phyloP scores from a whole-genome alignment of 2,113 vertebrate species.

The Lepus europaeus region DNA sequence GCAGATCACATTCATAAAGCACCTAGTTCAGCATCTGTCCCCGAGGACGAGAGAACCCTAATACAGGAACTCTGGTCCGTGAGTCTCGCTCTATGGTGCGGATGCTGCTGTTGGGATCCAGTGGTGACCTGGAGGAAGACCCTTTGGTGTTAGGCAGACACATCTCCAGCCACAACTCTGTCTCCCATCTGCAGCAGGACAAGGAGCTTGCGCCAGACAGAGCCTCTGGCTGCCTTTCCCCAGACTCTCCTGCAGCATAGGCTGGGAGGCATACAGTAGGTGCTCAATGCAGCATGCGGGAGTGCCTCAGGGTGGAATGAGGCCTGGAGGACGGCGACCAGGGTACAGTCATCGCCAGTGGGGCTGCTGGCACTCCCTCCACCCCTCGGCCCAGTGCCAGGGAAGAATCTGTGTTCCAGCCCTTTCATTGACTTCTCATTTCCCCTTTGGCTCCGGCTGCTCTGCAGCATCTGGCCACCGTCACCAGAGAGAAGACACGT shows the following conservation, averaged over 20 bases:
- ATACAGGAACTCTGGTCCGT: fast-evolving
- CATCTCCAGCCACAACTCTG: fast-evolving
- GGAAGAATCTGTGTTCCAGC: background rate
- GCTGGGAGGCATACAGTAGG: background rate
- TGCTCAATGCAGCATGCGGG: background rate
- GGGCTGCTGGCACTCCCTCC: background rate
- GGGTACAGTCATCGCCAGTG: fast-evolving
- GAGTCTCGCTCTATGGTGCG: fast-evolving
- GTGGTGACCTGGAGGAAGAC: fast-evolving
- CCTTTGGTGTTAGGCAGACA: background rate
- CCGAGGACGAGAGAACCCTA: background rate
- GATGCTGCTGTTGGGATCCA: too few species aligned
- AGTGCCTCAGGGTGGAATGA: background rate
- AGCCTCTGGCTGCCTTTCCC: background rate
- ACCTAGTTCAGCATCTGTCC: background rate
- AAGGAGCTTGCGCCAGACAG: fast-evolving
- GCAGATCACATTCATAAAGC: background rate
- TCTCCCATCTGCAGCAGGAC: background rate
- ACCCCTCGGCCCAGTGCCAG: background rate
- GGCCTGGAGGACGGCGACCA: too few species aligned
- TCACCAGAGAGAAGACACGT: background rate
- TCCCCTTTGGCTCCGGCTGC: background rate
- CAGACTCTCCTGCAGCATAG: background rate
- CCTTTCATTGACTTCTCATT: background rate
- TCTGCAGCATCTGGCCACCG: background rate